These are phyloP conservation scores for Stomatorhinus ivindoensis DNA, from an alignment of 2,113 vertebrate genomes.

Conservation along the genomic window DNA sequence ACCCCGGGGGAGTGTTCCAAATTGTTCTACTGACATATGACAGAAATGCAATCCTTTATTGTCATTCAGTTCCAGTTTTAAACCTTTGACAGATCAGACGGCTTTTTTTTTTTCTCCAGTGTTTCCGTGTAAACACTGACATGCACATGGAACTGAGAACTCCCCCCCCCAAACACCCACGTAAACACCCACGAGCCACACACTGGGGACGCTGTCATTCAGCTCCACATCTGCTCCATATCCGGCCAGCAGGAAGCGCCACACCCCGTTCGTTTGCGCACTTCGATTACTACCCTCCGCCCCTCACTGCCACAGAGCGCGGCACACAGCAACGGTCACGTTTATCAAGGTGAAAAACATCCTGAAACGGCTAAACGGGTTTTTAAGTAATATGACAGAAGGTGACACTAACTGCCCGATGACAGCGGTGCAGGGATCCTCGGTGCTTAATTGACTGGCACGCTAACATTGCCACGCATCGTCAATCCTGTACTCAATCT, in stretches of 20 bases:
- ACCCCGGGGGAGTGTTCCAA: not conserved
- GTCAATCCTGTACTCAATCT: not conserved
- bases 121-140: constrained; percentile 43
- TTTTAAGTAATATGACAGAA: not conserved
- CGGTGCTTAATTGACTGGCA: not conserved
- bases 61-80: constrained; percentile 16
- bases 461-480: not conserved
- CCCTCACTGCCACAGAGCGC: not conserved
- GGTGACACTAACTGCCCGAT: not conserved
- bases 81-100: constrained; percentile 44
- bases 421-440: not conserved
- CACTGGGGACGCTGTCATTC: not conserved
- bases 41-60: constrained; percentile 31
- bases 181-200: constrained; percentile 2
- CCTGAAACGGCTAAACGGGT: not conserved
- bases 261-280: not conserved
- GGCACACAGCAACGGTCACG: not conserved
- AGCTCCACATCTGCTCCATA: not conserved
- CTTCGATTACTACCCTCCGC: not conserved
- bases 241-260: not conserved
- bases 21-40: constrained; percentile 24
- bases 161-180: not conserved
- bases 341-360: not conserved
- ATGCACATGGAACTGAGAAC: constrained; percentile 5
- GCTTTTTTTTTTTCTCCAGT: constrained; percentile 26